These are phyloP conservation scores for Petrolisthes manimaculis DNA, from an alignment of 2,888 invertebrate genomes.

Conservation along the genomic window DNA sequence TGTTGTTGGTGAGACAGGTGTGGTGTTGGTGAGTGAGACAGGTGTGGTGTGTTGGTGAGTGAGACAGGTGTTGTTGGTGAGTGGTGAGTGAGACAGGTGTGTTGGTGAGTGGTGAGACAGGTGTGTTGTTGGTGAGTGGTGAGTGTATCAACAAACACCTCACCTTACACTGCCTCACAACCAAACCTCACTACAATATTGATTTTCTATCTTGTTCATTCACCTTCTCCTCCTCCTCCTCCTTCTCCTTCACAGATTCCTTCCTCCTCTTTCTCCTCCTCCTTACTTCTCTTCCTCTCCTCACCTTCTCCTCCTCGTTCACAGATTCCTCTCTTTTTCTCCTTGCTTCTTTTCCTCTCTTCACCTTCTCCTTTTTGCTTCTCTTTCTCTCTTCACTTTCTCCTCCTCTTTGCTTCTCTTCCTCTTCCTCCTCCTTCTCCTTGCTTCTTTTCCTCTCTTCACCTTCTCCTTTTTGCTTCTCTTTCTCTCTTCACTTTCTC, in stretches of 20 bases:
- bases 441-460: not conserved
- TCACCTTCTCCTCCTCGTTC: not conserved
- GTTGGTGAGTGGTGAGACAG: too few species aligned
- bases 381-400: not conserved
- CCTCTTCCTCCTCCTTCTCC: not conserved
- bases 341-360: not conserved
- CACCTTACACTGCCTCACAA: conserved; percentile 13
- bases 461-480: not conserved
- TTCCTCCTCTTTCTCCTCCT: not conserved
- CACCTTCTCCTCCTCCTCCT: conserved; percentile 16
- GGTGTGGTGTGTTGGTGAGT: too few species aligned
- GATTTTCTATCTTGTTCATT: conserved; percentile 9
- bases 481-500: not conserved
- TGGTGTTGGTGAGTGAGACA: too few species aligned
- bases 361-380: not conserved
- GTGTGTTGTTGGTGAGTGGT: too few species aligned
- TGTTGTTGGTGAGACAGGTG: too few species aligned
- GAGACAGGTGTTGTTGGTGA: too few species aligned
- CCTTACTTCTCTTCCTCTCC: not conserved
- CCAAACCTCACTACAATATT: conserved; percentile 17
- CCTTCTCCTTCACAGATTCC: not conserved
- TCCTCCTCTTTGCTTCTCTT: not conserved
- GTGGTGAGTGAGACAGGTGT: too few species aligned
- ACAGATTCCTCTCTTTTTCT: not conserved
- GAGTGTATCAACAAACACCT: too few species aligned